A percentile compares a stretch with the other conserved stretches of the same genome.
phyloP scores from a whole-genome alignment of 2,888 invertebrate genomes.

The Pseudeuparius sepicola region DNA sequence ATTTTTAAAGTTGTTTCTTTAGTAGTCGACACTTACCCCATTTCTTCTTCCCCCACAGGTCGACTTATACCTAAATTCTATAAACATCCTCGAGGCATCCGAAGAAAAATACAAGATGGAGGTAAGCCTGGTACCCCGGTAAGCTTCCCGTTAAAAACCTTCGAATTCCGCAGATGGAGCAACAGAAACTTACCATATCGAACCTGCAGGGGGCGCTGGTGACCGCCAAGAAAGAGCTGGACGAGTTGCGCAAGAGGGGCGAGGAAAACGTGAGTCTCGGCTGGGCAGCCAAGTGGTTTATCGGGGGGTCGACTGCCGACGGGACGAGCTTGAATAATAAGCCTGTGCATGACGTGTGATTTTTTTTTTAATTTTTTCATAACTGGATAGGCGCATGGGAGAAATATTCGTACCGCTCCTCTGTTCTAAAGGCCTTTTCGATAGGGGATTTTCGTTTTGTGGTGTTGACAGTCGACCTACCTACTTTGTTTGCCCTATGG shows the following conservation, averaged over 20 bases:
- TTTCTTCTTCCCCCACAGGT: constrained; percentile 29
- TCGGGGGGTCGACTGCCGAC: constrained; percentile 26
- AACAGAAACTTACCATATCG: constrained; percentile 33
- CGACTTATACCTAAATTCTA: constrained; percentile 34
- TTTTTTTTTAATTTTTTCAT: not conserved
- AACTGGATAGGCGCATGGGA: not conserved
- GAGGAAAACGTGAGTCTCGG: constrained; percentile 36
- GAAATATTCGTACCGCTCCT: not conserved
- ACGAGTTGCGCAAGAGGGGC: constrained; percentile 30
- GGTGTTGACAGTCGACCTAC: too few species aligned
- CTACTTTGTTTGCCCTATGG: too few species aligned
- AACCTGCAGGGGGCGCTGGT: constrained; percentile 36
- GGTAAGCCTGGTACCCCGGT: too few species aligned
- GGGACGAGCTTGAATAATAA: constrained; percentile 23
- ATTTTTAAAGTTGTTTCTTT: constrained; percentile 7
- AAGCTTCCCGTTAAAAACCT: too few species aligned
- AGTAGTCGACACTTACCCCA: too few species aligned
- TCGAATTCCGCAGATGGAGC: constrained; percentile 33
- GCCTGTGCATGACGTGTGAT: constrained; percentile 37
- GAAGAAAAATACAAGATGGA: constrained; percentile 33
- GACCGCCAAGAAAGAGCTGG: constrained; percentile 33
- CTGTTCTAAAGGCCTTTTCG: constrained; percentile 1
- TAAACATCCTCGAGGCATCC: constrained; percentile 33
- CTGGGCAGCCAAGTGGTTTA: constrained; percentile 36
- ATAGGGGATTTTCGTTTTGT: too few species aligned